These are phyloP conservation scores for Sus cebifrons DNA, from an alignment of 2,797 vertebrate genomes.

Conservation along the genomic window DNA sequence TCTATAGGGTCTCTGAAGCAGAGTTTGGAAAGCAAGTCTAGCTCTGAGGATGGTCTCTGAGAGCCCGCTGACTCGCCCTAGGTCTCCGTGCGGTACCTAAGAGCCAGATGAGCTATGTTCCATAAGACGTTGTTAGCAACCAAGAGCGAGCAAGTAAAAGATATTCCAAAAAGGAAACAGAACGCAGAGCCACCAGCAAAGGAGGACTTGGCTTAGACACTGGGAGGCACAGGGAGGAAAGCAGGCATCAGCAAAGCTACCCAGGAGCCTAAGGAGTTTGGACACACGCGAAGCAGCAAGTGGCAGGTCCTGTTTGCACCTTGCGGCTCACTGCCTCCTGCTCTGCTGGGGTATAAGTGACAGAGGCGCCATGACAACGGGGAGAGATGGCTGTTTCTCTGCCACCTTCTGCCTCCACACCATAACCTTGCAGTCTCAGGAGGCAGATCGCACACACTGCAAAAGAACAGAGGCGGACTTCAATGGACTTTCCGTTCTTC, in stretches of 20 bases:
- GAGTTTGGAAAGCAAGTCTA: conserved; percentile 34
- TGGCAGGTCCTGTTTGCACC: background rate
- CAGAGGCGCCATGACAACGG: conserved; percentile 9
- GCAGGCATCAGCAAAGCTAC: background rate
- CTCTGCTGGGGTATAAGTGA: conserved; percentile 3
- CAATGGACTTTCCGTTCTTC: conserved; percentile 66
- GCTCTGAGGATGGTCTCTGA: background rate
- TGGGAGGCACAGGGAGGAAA: background rate
- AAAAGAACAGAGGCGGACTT: conserved; percentile 73
- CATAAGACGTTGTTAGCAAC: background rate
- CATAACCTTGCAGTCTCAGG: conserved; percentile 9
- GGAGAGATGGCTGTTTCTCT: conserved; percentile 42
- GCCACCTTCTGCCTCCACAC: conserved; percentile 31
- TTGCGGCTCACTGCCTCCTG: background rate
- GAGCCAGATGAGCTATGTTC: background rate
- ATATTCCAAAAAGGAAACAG: background rate
- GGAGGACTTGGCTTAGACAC: background rate
- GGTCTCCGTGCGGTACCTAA: background rate
- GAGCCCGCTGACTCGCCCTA: background rate
- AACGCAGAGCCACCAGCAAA: background rate
- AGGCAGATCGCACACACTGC: conserved; percentile 67
- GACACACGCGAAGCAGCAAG: background rate
- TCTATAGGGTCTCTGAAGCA: background rate
- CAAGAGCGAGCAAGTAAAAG: background rate
- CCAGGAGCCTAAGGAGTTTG: background rate